A percentile compares a stretch with the other conserved stretches of the same genome.
Conservation (phyloP, 2,888 invertebrate genomes). For the Thyatira batis region DNA sequence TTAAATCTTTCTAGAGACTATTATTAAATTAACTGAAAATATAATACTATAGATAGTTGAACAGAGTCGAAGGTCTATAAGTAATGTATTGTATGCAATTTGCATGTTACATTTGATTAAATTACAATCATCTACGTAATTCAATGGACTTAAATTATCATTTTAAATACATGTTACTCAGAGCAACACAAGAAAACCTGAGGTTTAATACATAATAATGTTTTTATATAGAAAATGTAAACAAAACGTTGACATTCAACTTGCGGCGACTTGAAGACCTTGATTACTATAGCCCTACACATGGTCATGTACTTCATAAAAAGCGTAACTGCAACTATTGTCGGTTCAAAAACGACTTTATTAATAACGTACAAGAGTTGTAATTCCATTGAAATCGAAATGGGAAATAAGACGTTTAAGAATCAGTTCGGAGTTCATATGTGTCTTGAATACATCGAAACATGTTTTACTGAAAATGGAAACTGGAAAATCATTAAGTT, state of each 20-base stretch:
- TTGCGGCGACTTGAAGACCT: constrained; percentile 69
- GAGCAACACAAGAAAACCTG: neutral
- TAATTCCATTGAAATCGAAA: constrained; percentile 11
- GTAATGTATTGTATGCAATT: neutral
- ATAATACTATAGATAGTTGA: neutral
- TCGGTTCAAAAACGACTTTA: constrained; percentile 33
- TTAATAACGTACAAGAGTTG: constrained; percentile 10
- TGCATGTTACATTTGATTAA: neutral
- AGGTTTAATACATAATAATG: constrained; percentile 12
- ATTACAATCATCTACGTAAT: neutral
- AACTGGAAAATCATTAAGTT: constrained; percentile 70
- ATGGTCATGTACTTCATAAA: constrained; percentile 27
- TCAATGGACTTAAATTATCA: neutral
- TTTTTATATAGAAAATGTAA: constrained; percentile 55
- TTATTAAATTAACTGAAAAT: no score
- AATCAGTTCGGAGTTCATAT: constrained; percentile 29
- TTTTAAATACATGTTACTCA: neutral
- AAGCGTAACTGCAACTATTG: constrained; percentile 23
- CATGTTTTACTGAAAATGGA: constrained; percentile 80
- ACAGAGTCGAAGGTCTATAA: neutral
- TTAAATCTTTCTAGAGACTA: no score
- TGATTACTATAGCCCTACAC: constrained; percentile 62
- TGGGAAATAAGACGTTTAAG: constrained; percentile 21
- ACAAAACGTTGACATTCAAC: constrained; percentile 77
- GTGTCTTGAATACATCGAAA: constrained; percentile 50